Evolutionary conservation across 2,888 invertebrate genomes (phyloP).

Genomic region (Clivina fossor): DNA sequence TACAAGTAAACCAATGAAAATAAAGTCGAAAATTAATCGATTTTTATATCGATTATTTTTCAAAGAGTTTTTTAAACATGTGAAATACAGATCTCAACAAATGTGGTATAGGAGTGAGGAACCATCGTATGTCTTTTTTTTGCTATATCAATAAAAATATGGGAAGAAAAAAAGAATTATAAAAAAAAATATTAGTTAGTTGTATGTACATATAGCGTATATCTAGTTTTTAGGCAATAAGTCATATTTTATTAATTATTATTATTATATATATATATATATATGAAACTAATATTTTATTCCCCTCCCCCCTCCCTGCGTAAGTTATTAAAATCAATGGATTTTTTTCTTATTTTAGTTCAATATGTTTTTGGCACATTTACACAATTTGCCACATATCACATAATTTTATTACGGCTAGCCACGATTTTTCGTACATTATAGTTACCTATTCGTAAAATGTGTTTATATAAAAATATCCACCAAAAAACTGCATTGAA

Average conservation of each 20-base stretch:
- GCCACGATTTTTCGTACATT: too few relatives aligned
- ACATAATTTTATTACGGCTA: conserved; percentile 3
- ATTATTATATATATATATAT: too few relatives aligned
- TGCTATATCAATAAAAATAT: conserved; percentile 25
- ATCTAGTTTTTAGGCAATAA: conserved; percentile 29
- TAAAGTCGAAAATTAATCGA: conserved; percentile 2
- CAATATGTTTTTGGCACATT: conserved; percentile 30
- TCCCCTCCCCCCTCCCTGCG: too few relatives aligned
- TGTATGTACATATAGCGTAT: conserved; percentile 31
- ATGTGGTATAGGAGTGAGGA: conserved; percentile 20
- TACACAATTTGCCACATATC: conserved; percentile 17
- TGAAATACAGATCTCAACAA: conserved; percentile 29
- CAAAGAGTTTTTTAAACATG: conserved; percentile 14
- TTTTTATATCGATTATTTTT: not conserved
- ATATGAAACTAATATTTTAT: conserved; percentile 30
- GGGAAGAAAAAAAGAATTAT: conserved; percentile 10
- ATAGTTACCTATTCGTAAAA: too few relatives aligned
- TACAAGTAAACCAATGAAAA: conserved; percentile 22
- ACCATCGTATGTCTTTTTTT: conserved; percentile 26
- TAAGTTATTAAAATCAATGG: conserved; percentile 28
- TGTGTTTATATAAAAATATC: too few relatives aligned
- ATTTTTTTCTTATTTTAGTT: too few relatives aligned
- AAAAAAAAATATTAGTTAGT: conserved; percentile 26
- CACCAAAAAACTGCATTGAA: too few relatives aligned
- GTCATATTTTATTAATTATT: conserved; percentile 32